phyloP scores from a whole-genome alignment of 2,888 invertebrate species.

The Hydropsyche betteni region DNA sequence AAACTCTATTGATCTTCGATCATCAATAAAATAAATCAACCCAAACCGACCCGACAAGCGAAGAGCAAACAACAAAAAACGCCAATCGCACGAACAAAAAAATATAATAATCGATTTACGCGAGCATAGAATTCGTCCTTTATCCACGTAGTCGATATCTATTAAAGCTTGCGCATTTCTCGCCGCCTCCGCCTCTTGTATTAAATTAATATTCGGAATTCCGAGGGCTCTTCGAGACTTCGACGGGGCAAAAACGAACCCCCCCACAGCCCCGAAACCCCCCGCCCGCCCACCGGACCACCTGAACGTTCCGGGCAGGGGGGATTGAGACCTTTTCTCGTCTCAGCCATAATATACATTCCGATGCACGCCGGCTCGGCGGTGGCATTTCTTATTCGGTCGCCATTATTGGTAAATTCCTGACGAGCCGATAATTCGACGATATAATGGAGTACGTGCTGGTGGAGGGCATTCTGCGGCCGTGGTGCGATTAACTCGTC shows the following conservation, averaged over 20 bases:
- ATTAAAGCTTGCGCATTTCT: slow-evolving; percentile 28
- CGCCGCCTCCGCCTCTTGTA: slow-evolving; percentile 12
- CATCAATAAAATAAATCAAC: too few relatives aligned
- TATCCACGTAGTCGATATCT: background rate
- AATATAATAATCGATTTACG: too few relatives aligned
- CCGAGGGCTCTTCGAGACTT: slow-evolving; percentile 31
- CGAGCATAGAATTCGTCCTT: too few relatives aligned
- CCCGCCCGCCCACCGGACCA: too few relatives aligned
- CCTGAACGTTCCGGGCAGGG: background rate
- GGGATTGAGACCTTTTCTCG: slow-evolving; percentile 47
- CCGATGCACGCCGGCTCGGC: slow-evolving; percentile 43
- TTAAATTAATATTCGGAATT: slow-evolving; percentile 48
- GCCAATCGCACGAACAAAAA: too few relatives aligned
- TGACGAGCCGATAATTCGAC: slow-evolving; percentile 47
- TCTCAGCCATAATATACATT: slow-evolving; percentile 47
- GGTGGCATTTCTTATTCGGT: slow-evolving; percentile 38
- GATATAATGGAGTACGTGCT: slow-evolving; percentile 41
- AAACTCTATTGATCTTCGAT: too few relatives aligned
- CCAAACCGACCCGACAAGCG: too few relatives aligned
- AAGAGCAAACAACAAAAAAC: too few relatives aligned
- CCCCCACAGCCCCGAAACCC: too few relatives aligned
- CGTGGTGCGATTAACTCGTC: slow-evolving; percentile 1
- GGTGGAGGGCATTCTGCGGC: slow-evolving; percentile 5
- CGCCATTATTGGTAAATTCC: slow-evolving; percentile 51
- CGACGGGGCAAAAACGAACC: background rate